Evolutionary conservation across 2,113 vertebrate genomes (phyloP).

Genomic region (Centropristis striata): DNA sequence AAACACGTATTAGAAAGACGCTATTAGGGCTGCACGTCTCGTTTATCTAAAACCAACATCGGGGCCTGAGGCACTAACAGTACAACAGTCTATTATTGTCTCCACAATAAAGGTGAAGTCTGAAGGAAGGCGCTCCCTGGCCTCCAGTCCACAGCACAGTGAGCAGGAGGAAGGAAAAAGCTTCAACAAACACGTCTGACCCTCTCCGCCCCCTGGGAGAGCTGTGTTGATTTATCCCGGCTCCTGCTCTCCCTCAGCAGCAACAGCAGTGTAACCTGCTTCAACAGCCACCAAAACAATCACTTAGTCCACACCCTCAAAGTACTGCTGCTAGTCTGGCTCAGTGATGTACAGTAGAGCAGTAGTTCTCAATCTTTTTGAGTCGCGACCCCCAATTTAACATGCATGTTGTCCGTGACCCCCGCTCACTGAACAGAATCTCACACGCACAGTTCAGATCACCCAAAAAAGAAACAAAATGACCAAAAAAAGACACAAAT

Average conservation of each 20-base stretch:
- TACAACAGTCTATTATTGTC: constrained; percentile 9
- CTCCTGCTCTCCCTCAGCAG: constrained; percentile 17
- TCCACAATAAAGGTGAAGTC: constrained; percentile 38
- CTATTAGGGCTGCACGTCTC: neutral
- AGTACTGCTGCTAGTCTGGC: constrained; percentile 9
- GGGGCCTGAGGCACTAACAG: neutral
- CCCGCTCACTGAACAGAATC: no score
- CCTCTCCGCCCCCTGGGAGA: constrained; percentile 1
- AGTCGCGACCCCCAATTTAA: no score
- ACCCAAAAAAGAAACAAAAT: no score
- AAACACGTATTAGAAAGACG: constrained; percentile 19
- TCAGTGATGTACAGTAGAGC: neutral
- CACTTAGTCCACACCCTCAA: constrained; percentile 36
- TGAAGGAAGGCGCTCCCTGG: constrained; percentile 8
- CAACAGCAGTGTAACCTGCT: constrained; percentile 40
- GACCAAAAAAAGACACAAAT: no score
- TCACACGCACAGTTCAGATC: no score
- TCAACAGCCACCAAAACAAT: constrained; percentile 27
- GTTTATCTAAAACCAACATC: constrained; percentile 18
- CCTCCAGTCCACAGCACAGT: constrained; percentile 5
- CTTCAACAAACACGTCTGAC: constrained; percentile 59
- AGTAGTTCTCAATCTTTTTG: no score
- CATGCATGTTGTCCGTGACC: no score
- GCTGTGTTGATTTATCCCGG: constrained; percentile 53
- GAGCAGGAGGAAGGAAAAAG: constrained; percentile 67